A percentile compares a stretch with the other conserved stretches of the same genome.
phyloP scores from a whole-genome alignment of 2,888 invertebrate species.

The Meteorus cinctellus region DNA sequence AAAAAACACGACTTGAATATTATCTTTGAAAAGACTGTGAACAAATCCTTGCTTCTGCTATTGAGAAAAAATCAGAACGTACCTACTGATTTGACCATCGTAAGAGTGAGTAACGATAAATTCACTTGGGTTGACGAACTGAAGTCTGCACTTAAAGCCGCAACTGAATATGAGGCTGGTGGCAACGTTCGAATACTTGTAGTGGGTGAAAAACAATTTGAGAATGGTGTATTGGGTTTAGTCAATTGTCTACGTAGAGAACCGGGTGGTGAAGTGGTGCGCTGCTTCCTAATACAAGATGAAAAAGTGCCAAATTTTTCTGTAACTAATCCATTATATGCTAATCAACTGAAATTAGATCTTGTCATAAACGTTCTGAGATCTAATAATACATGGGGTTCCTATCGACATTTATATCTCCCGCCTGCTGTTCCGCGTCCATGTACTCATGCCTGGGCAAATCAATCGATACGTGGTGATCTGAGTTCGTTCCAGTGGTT shows the following conservation, averaged over 20 bases:
- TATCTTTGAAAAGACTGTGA: conserved; percentile 59
- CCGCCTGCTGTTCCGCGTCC: conserved; percentile 74
- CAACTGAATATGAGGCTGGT: conserved; percentile 73
- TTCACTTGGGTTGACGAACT: conserved; percentile 71
- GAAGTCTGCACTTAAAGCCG: conserved; percentile 61
- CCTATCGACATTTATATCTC: conserved; percentile 87
- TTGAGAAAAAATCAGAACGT: conserved; percentile 53
- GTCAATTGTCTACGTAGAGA: conserved; percentile 90
- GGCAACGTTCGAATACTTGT: conserved; percentile 77
- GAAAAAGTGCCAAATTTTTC: conserved; percentile 80
- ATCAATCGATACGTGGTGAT: conserved; percentile 87
- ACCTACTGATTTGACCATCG: conserved; percentile 59
- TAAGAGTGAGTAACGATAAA: conserved; percentile 61
- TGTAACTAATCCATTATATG: conserved; percentile 79
- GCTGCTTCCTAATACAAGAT: conserved; percentile 78
- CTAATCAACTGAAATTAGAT: conserved; percentile 81
- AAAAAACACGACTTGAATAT: conserved; percentile 52
- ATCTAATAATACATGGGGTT: conserved; percentile 81
- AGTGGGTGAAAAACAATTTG: conserved; percentile 47
- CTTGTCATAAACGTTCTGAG: conserved; percentile 83
- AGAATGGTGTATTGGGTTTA: conserved; percentile 85
- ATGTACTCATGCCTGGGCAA: conserved; percentile 83
- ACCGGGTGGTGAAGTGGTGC: conserved; percentile 78
- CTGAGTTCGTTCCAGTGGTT: conserved; percentile 90
- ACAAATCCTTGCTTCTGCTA: conserved; percentile 54